These are phyloP conservation scores for Pantelozetes paolii DNA, from an alignment of 2,888 invertebrate species.

Conservation along the genomic window DNA sequence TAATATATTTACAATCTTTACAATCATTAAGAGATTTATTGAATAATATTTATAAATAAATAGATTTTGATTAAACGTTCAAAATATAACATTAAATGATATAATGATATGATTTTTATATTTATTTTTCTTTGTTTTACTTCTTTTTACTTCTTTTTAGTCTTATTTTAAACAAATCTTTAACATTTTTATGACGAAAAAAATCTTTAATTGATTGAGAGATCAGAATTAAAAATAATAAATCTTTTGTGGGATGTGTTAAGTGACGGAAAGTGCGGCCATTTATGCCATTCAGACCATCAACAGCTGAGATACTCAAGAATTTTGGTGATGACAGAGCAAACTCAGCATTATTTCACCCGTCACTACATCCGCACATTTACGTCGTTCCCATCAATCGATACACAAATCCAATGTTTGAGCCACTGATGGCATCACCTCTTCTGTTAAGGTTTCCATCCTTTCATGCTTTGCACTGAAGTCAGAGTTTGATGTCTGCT, in stretches of 20 bases:
- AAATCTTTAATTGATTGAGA: not conserved
- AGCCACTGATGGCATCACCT: conserved; percentile 10
- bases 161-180: not conserved
- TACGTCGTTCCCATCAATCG: conserved; percentile 25
- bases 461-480: too few relatives aligned
- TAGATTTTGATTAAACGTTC: not conserved
- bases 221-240: conserved; percentile 6
- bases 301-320: conserved; percentile 26
- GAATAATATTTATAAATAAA: not conserved
- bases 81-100: not conserved
- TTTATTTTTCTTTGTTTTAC: not conserved
- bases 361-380: conserved; percentile 24
- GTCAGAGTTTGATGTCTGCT: too few relatives aligned
- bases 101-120: not conserved
- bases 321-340: conserved; percentile 5
- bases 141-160: too few relatives aligned
- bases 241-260: not conserved
- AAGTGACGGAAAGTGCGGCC: conserved; percentile 5
- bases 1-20: not conserved
- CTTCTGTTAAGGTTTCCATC: not conserved
- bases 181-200: not conserved
- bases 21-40: not conserved
- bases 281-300: conserved; percentile 35
- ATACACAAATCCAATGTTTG: not conserved
- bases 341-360: not conserved